Evolutionary conservation across 2,888 invertebrate species (phyloP), one percentile per base, ranked within the genome.

Genomic region (Calameuta pallipes): DNA sequence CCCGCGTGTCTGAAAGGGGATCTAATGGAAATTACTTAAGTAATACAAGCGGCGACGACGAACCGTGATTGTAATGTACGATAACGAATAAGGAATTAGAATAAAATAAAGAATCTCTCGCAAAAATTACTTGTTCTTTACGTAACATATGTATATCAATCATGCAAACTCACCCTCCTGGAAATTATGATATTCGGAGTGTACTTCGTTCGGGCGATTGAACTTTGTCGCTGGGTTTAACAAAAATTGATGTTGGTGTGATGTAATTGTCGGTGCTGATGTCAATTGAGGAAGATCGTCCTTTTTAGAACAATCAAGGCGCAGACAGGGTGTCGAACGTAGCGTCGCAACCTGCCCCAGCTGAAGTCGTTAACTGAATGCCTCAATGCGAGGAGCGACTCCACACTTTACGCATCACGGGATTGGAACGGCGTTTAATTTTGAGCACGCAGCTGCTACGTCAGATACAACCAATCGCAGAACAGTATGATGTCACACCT

Each of bases 111-210:
- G 23, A 31, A 75, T 30, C 1, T 37, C 15, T 69, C 31, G 15
- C 13, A 69, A 68, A 9, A 33, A 13, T 15, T 31, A 1, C 11
- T 41, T 31, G 3, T 56, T 36, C 30, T 34, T 71, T 71, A 71
- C 71, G 71, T 71, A 31, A 71, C 31, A 23, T 31, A 34, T 33
- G 4, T 33, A 33, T 6, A 71, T 31, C 3, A 71, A 71, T 71
- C 1, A 9, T 71, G 31, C 31, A 71, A 33, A 86, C 89, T 87
- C 78, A 88, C 88, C 89, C 88, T 87, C 88, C 87, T 80, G 80
- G 82, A 83, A 80, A 85, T 85, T 74, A 87, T 86, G 71, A 80
- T 76, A 12, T 77, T 77, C 77, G 77, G 69, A 81, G 80, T 81
- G 80, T 75, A 78, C 81, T 85, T 86, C 86, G 85, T 87, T 83